Conservation (phyloP, 2,113 vertebrate genomes). For the Gymnobelideus leadbeateri region DNA sequence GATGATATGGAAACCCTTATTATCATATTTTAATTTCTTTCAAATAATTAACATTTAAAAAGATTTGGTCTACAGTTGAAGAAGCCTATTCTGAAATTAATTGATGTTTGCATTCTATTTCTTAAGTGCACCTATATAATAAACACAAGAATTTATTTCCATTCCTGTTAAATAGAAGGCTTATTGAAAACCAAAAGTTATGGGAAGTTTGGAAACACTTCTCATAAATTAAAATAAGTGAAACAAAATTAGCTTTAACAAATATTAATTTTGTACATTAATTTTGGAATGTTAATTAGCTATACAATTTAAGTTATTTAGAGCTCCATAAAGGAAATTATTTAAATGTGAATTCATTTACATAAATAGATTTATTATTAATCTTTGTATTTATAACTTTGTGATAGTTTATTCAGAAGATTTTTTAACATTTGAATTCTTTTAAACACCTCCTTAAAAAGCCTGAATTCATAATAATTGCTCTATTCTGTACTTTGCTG, state of each 20-base stretch:
- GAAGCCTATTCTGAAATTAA: neutral
- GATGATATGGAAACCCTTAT: no score
- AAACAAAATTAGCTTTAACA: neutral
- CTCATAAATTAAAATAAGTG: neutral
- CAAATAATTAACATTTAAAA: neutral
- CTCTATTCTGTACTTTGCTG: neutral
- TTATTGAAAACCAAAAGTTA: neutral
- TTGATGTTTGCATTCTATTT: neutral
- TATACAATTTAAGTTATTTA: neutral
- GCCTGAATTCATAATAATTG: neutral
- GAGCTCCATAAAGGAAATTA: neutral
- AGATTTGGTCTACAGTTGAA: neutral
- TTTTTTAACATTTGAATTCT: neutral
- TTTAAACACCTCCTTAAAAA: neutral
- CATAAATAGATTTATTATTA: neutral
- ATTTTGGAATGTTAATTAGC: neutral
- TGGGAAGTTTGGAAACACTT: neutral
- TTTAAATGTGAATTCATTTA: neutral
- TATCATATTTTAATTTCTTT: neutral
- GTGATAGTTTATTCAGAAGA: neutral
- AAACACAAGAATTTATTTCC: neutral
- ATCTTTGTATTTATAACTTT: neutral
- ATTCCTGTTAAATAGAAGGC: neutral
- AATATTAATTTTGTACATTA: neutral
- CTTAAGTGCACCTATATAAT: neutral